Base-by-base conservation (phyloP, 2,113 vertebrate genomes). In the Cynopterus brachyotis region DNA sequence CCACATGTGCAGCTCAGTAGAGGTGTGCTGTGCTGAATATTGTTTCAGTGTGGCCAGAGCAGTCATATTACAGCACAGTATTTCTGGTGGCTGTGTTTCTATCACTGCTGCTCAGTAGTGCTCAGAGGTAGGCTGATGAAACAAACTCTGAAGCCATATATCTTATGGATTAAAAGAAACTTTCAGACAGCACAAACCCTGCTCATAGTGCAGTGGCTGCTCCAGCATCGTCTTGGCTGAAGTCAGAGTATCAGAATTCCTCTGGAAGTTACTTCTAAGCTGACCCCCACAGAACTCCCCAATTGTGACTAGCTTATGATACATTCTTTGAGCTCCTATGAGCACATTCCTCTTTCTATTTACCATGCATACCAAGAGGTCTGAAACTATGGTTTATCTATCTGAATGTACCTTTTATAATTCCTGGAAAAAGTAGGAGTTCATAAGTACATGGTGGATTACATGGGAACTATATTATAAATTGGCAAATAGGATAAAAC, bases 61-160 rank as follows among this genome's bases (percentile, higher is more conserved):
- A 66, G 70, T 24, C 93, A n/a, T 64, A 88, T 73, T 79, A 83
- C 72, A 88, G 57, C 47, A 79, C 17, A 78, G 10, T 70, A 40
- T 94, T 88, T 96, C 64, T 47, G 59, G 78, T 78, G 70, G 9
- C 57, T 76, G 37, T 87, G 37, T 53, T 93, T 91, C 92, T 73
- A 53, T 75, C 81, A 96, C 40, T 73, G 70, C 66, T 78, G 42
- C 91, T 92, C 92, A 75, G 15, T 60, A 73, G 60, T 69, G 55
- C 87, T 96, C 95, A 91, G 80, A 95, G 92, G 80, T 97, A 89
- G 84, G 79, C 17, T 94, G 83, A 97, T 97, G 76, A 95, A 96
- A 94, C 73, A 53, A 91, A 81, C 35, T 95, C 59, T 64, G 47
- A 95, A 95, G 35, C 5, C 42, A 78, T 78, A 5, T 87, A 85